Conservation (phyloP, 2,113 vertebrate genomes). For the Gopherus evgoodei region DNA sequence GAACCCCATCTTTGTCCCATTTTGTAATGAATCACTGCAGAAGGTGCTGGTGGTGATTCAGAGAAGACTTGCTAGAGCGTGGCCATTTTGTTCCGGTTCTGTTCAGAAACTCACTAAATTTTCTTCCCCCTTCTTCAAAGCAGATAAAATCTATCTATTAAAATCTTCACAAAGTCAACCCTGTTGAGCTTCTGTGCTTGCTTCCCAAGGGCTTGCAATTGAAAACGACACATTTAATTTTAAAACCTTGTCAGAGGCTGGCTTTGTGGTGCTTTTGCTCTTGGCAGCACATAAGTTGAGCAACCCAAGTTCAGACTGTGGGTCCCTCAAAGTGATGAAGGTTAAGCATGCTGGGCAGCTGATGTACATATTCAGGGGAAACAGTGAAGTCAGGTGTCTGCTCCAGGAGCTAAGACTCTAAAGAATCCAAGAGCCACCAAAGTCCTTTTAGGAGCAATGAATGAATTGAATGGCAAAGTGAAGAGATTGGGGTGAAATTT, state of each 20-base stretch:
- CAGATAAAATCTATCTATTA: neutral
- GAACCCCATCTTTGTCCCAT: neutral
- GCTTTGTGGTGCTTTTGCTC: neutral
- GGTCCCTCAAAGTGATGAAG: neutral
- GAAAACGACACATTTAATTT: neutral
- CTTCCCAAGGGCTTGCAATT: neutral
- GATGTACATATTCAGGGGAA: neutral
- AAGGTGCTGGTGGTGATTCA: neutral
- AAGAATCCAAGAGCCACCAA: neutral
- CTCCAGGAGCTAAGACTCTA: accelerated
- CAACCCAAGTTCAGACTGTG: neutral
- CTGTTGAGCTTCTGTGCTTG: neutral
- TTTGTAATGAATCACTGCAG: neutral
- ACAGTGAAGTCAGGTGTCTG: neutral
- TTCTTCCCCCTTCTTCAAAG: neutral
- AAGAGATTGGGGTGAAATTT: neutral
- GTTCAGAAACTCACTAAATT: neutral
- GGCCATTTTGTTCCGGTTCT: neutral
- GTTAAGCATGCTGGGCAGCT: neutral
- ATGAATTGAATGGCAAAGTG: neutral
- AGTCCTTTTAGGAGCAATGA: neutral
- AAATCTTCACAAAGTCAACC: neutral
- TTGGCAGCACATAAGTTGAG: neutral
- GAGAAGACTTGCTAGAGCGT: neutral
- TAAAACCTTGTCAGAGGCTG: neutral